Conservation (phyloP, 2,888 invertebrate genomes). For the Thymelicus lineola region DNA sequence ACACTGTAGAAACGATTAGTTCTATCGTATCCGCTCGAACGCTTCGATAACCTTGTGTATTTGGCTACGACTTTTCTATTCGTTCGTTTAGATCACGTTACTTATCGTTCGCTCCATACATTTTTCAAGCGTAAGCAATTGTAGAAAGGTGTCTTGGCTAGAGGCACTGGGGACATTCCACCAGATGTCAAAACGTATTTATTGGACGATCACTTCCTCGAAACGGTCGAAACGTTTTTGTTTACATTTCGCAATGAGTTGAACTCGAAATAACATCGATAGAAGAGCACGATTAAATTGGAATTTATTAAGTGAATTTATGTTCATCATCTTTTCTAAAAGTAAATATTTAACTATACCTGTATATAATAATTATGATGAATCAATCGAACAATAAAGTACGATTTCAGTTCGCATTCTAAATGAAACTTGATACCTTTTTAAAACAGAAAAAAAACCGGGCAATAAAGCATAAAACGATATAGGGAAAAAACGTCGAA, state of each 20-base stretch:
- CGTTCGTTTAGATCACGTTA: too few relatives aligned
- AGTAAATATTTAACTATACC: too few relatives aligned
- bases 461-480: slow-evolving; percentile 31
- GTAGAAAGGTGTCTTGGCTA: too few relatives aligned
- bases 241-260: slow-evolving; percentile 30
- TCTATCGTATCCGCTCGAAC: too few relatives aligned
- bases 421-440: slow-evolving; percentile 24
- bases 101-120: too few relatives aligned
- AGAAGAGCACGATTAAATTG: background rate
- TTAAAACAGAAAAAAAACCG: slow-evolving; percentile 17
- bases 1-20: too few relatives aligned
- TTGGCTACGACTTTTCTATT: too few relatives aligned
- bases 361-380: too few relatives aligned
- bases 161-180: slow-evolving; percentile 57
- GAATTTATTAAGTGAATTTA: too few relatives aligned
- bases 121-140: too few relatives aligned
- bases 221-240: slow-evolving; percentile 37
- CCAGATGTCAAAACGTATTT: slow-evolving; percentile 55
- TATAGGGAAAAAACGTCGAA: slow-evolving; percentile 33
- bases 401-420: background rate
- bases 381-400: background rate
- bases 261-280: slow-evolving; percentile 13
- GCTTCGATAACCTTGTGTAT: too few relatives aligned
- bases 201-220: slow-evolving; percentile 52
- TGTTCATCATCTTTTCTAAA: too few relatives aligned